phyloP scores from a whole-genome alignment of 2,888 invertebrate genomes.

The Agrilus mali region DNA sequence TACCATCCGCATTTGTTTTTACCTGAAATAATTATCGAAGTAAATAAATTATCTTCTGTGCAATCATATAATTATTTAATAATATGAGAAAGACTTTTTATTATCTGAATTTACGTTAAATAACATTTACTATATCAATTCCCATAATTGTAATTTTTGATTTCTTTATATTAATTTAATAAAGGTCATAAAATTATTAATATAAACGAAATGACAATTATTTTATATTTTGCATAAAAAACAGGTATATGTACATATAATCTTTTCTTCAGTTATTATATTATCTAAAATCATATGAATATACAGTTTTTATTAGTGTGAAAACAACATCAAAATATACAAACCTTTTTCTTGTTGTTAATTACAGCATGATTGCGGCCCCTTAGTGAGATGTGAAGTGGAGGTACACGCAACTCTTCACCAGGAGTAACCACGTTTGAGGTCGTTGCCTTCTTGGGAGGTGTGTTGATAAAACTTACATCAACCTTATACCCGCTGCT shows the following conservation, averaged over 20 bases:
- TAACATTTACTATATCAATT: too few species aligned
- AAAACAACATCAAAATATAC: too few species aligned
- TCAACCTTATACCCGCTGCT: slow-evolving; percentile 71
- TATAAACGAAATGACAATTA: too few species aligned
- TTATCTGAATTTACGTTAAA: too few species aligned
- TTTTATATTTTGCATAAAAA: too few species aligned
- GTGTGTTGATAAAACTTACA: slow-evolving; percentile 56
- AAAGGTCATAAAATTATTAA: too few species aligned
- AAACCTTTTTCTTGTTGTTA: slow-evolving; percentile 51
- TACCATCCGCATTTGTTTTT: slow-evolving; percentile 27
- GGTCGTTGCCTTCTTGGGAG: slow-evolving; percentile 34
- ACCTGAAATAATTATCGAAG: slow-evolving; percentile 15
- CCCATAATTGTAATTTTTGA: too few species aligned
- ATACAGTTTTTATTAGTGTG: background rate
- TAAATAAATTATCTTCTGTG: too few species aligned
- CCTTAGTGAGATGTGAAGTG: slow-evolving; percentile 74
- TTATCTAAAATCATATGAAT: too few species aligned
- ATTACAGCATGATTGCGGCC: slow-evolving; percentile 78
- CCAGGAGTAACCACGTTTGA: slow-evolving; percentile 19
- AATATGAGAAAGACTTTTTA: too few species aligned
- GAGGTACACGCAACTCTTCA: slow-evolving; percentile 75
- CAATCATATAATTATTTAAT: too few species aligned
- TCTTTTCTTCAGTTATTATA: slow-evolving; percentile 8
- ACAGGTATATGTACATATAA: slow-evolving; percentile 16
- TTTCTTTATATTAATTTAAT: too few species aligned